Evolutionary conservation across 2,888 invertebrate genomes (phyloP).

Genomic region (Exocentrus adspersus): DNA sequence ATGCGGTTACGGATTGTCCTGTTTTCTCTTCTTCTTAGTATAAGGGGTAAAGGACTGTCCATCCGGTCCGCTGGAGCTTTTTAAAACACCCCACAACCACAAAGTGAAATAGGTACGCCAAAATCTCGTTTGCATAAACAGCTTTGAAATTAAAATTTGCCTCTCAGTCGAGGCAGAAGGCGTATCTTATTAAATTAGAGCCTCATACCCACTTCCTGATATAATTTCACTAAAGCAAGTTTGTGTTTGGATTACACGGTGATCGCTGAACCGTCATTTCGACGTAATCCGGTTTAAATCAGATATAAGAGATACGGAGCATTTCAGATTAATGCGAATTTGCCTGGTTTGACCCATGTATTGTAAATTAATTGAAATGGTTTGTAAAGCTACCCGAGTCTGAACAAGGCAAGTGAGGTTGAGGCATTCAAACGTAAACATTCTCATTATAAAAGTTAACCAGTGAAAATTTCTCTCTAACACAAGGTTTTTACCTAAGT

Average conservation of each 20-base stretch:
- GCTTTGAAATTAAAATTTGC: constrained; percentile 39
- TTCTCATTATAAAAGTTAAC: too few relatives aligned
- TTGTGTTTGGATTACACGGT: constrained; percentile 4
- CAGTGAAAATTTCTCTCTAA: too few relatives aligned
- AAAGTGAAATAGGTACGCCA: constrained; percentile 7
- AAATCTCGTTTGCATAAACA: constrained; percentile 34
- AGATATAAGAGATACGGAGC: not conserved
- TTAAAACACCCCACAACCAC: constrained; percentile 10
- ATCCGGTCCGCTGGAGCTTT: not conserved
- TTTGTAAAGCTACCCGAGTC: not conserved
- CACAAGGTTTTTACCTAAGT: too few relatives aligned
- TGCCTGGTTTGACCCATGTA: not conserved
- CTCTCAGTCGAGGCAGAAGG: constrained; percentile 28
- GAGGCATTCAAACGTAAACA: too few relatives aligned
- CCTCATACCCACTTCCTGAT: constrained; percentile 18
- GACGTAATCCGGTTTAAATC: not conserved
- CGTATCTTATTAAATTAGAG: constrained; percentile 34
- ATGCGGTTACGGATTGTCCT: too few relatives aligned
- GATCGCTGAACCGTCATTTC: constrained; percentile 11
- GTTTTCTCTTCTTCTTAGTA: too few relatives aligned
- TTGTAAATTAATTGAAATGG: not conserved
- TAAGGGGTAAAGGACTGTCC: not conserved
- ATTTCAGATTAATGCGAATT: not conserved
- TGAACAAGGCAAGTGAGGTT: too few relatives aligned
- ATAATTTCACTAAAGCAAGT: constrained; percentile 22